Evolutionary conservation across 2,888 invertebrate species (phyloP), one percentile per base, ranked within the genome.

Genomic region (Hedychridium roseum): DNA sequence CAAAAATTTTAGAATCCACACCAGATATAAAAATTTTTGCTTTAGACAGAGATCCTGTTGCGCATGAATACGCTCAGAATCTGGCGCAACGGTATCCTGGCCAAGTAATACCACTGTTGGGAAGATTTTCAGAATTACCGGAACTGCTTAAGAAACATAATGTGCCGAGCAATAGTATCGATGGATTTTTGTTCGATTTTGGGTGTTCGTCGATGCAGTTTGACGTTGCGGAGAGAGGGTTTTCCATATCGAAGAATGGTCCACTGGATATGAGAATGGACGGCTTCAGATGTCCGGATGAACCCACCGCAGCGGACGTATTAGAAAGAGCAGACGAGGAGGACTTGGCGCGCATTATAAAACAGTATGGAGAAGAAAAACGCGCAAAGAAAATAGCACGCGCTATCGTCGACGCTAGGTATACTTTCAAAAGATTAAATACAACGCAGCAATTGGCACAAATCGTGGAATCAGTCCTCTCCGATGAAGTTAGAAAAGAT

Each of bases 211-310:
- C 96, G 1, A 95, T 97, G 94, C 97, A 97, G 79, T 88, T 95
- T 74, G 92, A 96, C 73, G 82, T 83, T 57, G 84, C 88, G 0
- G 83, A 84, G 12, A 83, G 97, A 68, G 97, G 97, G 0, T 97
- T 97, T 80, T 88, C 94, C 4, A 71, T 96, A 0, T 89, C 86
- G 36, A 86, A 87, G 74, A 86, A 96, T 81, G 96, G 94, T 0
- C 92, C 91, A 2, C 82, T 97, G 43, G 97, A 97, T 70, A 97
- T 97, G 97, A 84, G 97, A 74, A 97, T 97, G 97, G 94, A 95
- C 81, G 87, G 88, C 0, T 81, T 83, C 4, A 82, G 89, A 66
- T 86, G 82, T 68, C 84, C 88, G 0, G 82, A 88, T 49, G 85
- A 86, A 66, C 88, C 91, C 4, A 93, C 92, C 21, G 97, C 94